Base-by-base conservation (phyloP, 2,888 invertebrate genomes). In the Caenorhabditis becei region DNA sequence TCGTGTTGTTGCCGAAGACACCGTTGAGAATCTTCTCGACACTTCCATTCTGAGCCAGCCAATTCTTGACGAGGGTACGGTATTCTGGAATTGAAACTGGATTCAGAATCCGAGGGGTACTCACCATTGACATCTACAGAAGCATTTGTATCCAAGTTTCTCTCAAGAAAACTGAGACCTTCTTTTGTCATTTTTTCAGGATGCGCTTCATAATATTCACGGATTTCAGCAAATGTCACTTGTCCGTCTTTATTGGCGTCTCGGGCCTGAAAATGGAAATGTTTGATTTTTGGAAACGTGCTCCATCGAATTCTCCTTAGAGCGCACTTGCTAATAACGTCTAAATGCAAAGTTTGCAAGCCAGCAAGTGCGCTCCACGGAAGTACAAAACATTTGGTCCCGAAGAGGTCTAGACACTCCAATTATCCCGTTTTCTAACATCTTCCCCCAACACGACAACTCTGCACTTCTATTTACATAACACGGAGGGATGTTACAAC, bases 121-220 rank as follows among this genome's bases (percentile, higher is more conserved):
- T 28, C 11, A 78, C 78, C 66, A 26, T 61, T 49, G 1, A 74
- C 2, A 58, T 62, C 65, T 3, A 54, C 63, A n/a, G 62, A 18
- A 20, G 28, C 59, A 10, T 71, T 61, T 7, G 10, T 8, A 28
- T 65, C 65, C 47, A 80, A 75, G 41, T 70, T 80, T 49, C 32
- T 69, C n/a, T 80, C 80, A 11, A 80, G 65, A 20, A 80, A 80
- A 24, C 71, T 65, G 8, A 80, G 32, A 0, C 80, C 80, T 65
- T 80, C 65, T 51, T 75, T 65, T 18, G 65, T 75, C 75, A 80
- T 80, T 61, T 70, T 80, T 2, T 70, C 63, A 0, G 75, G 80
- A 71, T 80, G 80, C 14, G 35, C 18, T 47, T 75, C 70, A 32
- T 80, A 80, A 51, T 49, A 80, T 1, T 47, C 35, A 3, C 74